These are phyloP conservation scores for Macropus fuliginosus DNA, from an alignment of 2,797 vertebrate species.

Conservation along the genomic window DNA sequence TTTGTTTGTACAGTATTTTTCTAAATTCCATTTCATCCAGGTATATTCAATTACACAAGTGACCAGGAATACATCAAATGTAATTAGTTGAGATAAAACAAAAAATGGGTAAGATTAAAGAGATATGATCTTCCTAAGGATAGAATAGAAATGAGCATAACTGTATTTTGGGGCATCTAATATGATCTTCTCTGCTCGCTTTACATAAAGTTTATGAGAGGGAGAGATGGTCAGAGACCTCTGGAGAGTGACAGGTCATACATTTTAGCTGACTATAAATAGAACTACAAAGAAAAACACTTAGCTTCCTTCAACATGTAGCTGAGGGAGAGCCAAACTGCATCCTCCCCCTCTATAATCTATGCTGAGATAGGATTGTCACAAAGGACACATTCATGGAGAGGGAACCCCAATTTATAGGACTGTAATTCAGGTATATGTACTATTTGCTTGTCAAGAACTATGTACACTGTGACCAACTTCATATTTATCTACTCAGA, in stretches of 20 bases:
- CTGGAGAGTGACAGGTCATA: background rate
- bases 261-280: background rate
- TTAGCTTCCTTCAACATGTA: background rate
- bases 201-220: slow-evolving; percentile 32
- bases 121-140: slow-evolving; percentile 65
- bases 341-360: background rate
- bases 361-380: background rate
- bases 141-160: slow-evolving; percentile 52
- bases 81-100: slow-evolving; percentile 66
- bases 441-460: slow-evolving; percentile 79
- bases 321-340: background rate
- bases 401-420: slow-evolving; percentile 63
- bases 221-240: background rate
- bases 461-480: slow-evolving; percentile 82
- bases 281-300: background rate
- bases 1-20: slow-evolving; percentile 54
- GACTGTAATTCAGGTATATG: slow-evolving; percentile 75
- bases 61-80: slow-evolving; percentile 77
- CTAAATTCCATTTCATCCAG: slow-evolving; percentile 69
- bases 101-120: slow-evolving; percentile 64
- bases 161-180: slow-evolving; percentile 61
- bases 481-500: slow-evolving; percentile 85
- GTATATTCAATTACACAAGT: slow-evolving; percentile 74
- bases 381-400: slow-evolving; percentile 73
- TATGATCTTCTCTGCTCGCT: slow-evolving; percentile 73